Evolutionary conservation across 2,797 vertebrate species (phyloP), one percentile per base, ranked within the genome.

Genomic region (Hypotaenidia okinawae): DNA sequence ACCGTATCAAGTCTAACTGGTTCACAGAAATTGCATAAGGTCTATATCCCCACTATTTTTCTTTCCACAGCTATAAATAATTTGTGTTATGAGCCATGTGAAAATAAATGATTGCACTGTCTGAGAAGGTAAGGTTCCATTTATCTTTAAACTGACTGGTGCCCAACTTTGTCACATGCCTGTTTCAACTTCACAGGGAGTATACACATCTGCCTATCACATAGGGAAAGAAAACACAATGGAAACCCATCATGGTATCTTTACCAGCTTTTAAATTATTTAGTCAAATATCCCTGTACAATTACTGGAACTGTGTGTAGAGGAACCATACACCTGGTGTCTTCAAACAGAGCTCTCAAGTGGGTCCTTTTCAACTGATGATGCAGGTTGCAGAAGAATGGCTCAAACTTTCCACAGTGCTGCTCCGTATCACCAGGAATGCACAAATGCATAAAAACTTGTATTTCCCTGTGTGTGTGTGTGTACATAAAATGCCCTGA

Each of bases 61-160:
- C 91, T 95, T 97, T 95, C 93, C 91, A 87, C 10, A 83, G 90
- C 83, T 94, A 92, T 95, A 97, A 96, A 97, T 96, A 96, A 90
- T 75, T 43, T 2, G 16, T 78, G 61, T 74, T 89, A 92, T 41
- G 91, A 94, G 82, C 74, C 69, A 84, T 55, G 73, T 59, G 61
- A 87, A 96, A 94, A 96, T 75, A 92, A 96, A 95, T 70, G 3
- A 91, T 84, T 85, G 66, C 35, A 68, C 64, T 57, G 54, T 1
- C 4, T 86, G 91, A 94, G 74, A 93, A 85, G 81, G 80, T 64
- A 75, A 90, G 69, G 62, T 19, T 52, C 30, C 68, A 72, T 80
- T 77, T 82, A 73, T 94, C 82, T 91, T 91, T 63, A 85, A 39
- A 67, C n/a, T 82, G 79, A 63, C n/a, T 69, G 78, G 49, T 73